These are phyloP conservation scores for Caerostris extrusa DNA, from an alignment of 1,140 invertebrate genomes.

Conservation along the genomic window DNA sequence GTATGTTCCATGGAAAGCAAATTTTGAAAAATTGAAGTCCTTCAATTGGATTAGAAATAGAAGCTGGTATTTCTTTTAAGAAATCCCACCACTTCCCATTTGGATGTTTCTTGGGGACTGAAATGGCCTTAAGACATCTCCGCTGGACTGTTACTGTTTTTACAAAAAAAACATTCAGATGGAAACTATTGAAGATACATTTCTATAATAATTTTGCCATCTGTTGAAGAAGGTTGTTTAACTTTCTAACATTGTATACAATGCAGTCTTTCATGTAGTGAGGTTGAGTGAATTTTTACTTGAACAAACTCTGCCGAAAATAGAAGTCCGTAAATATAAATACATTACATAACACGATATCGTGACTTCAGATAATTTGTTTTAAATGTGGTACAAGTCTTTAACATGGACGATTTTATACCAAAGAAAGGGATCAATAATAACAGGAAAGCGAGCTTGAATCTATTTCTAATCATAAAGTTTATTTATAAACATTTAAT, in stretches of 20 bases:
- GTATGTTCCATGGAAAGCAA: constrained; percentile 29
- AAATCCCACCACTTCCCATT: not conserved
- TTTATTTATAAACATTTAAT: too few species aligned
- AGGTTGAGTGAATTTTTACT: too few species aligned
- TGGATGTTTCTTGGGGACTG: not conserved
- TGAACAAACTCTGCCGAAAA: too few species aligned
- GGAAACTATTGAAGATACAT: not conserved
- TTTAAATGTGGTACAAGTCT: too few species aligned
- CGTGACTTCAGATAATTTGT: too few species aligned
- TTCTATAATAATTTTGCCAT: not conserved
- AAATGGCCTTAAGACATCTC: constrained; percentile 47
- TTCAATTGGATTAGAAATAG: constrained; percentile 57
- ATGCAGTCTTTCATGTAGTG: not conserved
- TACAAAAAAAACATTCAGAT: not conserved
- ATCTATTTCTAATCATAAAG: too few species aligned
- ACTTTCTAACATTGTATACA: not conserved
- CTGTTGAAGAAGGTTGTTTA: not conserved
- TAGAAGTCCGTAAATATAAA: too few species aligned
- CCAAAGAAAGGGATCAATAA: too few species aligned
- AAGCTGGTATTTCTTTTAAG: not conserved
- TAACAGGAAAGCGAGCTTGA: too few species aligned
- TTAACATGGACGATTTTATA: too few species aligned
- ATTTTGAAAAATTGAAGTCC: constrained; percentile 65
- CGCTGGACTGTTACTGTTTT: not conserved
- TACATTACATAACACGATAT: too few species aligned